Percentiles rank a stretch among this genome's conserved stretches.
Conservation (phyloP, 2,797 vertebrate genomes). For the Halcyon leucocephala region DNA sequence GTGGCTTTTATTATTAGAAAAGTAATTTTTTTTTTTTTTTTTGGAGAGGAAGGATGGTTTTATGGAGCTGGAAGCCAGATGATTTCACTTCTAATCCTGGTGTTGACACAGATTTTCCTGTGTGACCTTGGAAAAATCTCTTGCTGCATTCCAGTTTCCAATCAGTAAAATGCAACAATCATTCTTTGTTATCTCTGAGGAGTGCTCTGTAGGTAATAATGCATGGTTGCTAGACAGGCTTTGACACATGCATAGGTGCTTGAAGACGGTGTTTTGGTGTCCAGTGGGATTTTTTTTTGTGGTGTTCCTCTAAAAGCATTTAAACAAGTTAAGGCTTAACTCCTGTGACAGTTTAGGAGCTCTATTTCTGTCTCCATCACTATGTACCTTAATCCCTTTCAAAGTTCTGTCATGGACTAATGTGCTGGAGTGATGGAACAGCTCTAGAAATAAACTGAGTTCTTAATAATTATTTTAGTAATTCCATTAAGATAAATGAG, state of each 20-base stretch:
- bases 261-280: not conserved
- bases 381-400: not conserved
- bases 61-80: conserved; percentile 53
- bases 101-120: conserved; percentile 36
- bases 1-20: conserved; percentile 52
- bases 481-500: not conserved
- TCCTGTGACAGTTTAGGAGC: not conserved
- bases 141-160: not conserved
- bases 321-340: not conserved
- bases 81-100: conserved; percentile 39
- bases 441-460: not conserved
- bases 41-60: conserved; percentile 38
- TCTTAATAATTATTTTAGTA: not conserved
- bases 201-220: not conserved
- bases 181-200: not conserved
- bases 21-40: not conserved
- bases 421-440: not conserved
- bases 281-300: not conserved
- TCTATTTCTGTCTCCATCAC: not conserved
- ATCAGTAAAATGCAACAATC: not conserved
- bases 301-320: not conserved
- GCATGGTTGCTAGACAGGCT: not conserved
- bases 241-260: not conserved
- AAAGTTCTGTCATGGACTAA: not conserved
- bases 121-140: not conserved